Base-by-base conservation (phyloP, 2,888 invertebrate genomes). In the Zootermopsis nevadensis region DNA sequence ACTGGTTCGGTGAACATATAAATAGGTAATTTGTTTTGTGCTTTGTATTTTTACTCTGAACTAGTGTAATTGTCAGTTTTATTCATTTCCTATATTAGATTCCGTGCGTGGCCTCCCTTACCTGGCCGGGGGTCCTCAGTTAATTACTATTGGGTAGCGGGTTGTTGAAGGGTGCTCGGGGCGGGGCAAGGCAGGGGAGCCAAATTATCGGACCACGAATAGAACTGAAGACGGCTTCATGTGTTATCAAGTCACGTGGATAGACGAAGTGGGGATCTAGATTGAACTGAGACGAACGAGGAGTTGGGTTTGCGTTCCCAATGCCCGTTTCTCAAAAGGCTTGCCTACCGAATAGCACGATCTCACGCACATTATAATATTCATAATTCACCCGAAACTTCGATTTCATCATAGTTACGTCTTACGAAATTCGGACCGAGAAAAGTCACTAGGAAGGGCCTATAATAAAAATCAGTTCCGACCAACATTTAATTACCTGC, bases 81-180 rank as follows among this genome's bases (percentile, higher is more conserved):
- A 31, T 77, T 55, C 77, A 77, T 77, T 77, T 77, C 53, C 77
- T 77, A 48, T 77, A 77, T 77, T 77, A 77, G 55, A 55, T 77
- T 77, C 77, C 55, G 55, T 77, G 77, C 31, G 22, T 48, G 48
- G 4, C 48, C 27, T 48, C 42, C 38, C 55, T 79, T 77, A 82
- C 76, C 84, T 82, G 82, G n/a, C 80, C 74, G 33, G 74, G 74
- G 74, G 79, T 35, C 35, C 88, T 88, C 88, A 87, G 88, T 88
- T 89, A 89, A 89, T 89, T 89, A 89, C 89, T 89, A 89, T 89
- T 89, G 89, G 89, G 88, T 89, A 87, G 87, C 88, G 87, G 88
- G 66, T 38, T 80, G 80, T 72, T 80, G 83, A 77, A 72, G 83
- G 42, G 76, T 55, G 66, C 77, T 42, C 80, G 31, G 83, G 81